Base-by-base conservation (phyloP, 1,140 invertebrate genomes). In the Macrosteles quadrilineatus region DNA sequence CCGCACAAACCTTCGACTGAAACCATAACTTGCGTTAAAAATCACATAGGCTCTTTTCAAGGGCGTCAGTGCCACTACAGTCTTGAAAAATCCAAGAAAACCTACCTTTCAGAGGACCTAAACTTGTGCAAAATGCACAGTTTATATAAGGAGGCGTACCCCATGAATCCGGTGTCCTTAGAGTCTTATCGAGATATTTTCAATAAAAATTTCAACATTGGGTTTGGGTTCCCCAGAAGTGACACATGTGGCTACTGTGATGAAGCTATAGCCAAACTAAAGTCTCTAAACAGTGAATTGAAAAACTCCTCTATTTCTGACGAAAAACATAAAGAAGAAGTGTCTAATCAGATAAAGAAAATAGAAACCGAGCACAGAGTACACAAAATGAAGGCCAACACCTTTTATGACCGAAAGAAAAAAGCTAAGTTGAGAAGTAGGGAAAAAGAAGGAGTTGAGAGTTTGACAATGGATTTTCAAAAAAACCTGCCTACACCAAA, bases 11-110 rank as follows among this genome's bases (percentile, higher is more conserved):
- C 36, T 9, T 25, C 29, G n/a, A 30, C 3, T 6, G 62, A 64
- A 64, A 64, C 62, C 2, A 32, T 36, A 19, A 27, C 6, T n/a
- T 6, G 9, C 6, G 32, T 64, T 4, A 64, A 36, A 25, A 21
- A 68, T 12, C 67, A 68, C 30, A 68, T 68, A 1, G 21, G 27
- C 27, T 68, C 67, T 14, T 68, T 68, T 12, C 11, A 53, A 53
- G 23, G 31, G 6, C 3, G 67, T 12, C 9, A 68, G 25, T 19
- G 31, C 31, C 67, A 57, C 25, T 57, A 68, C 19, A 57, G 50
- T 40, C 36, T 68, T 11, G 30, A 59, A 59, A n/a, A 45, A 55
- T 40, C 50, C 12, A 43, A 32, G 3, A 68, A 43, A 59, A 50
- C 62, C 11, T 68, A 68, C 31, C 31, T 68, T 27, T 2, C 19